Conservation (phyloP, 2,113 vertebrate genomes). For the Seriola aureovittata region DNA sequence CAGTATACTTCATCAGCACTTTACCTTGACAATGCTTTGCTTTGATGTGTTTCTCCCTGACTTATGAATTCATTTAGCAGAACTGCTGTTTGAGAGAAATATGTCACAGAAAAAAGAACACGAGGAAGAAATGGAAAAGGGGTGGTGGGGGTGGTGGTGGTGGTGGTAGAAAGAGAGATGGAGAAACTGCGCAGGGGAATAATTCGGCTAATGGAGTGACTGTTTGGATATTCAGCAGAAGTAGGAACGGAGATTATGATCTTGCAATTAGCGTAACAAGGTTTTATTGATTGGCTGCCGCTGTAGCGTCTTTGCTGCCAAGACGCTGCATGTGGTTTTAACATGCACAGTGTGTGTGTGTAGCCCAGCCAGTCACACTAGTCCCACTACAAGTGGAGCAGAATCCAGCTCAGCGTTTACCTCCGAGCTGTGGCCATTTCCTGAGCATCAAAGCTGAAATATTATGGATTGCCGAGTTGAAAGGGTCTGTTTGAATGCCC, state of each 20-base stretch:
- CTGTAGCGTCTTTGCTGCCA: conserved; percentile 80
- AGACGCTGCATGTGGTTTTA: conserved; percentile 82
- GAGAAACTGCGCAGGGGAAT: conserved; percentile 81
- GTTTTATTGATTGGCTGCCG: conserved; percentile 87
- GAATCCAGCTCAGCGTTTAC: conserved; percentile 51
- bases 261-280: conserved; percentile 88
- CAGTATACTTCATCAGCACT: conserved; percentile 80
- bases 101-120: conserved; percentile 63
- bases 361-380: conserved; percentile 66
- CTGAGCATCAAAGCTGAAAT: conserved; percentile 72
- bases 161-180: conserved; percentile 37
- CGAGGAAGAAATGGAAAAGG: conserved; percentile 51
- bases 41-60: conserved; percentile 81
- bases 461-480: conserved; percentile 74
- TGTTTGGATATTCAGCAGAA: conserved; percentile 87
- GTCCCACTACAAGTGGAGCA: conserved; percentile 23
- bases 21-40: conserved; percentile 79
- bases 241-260: conserved; percentile 86
- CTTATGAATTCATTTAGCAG: conserved; percentile 83
- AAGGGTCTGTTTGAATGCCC: conserved; percentile 67
- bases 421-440: conserved; percentile 55
- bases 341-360: conserved; percentile 73
- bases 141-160: not conserved
- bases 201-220: conserved; percentile 86
- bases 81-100: conserved; percentile 83